Conservation (phyloP, 2,113 vertebrate species). For the Calidris pygmaea region DNA sequence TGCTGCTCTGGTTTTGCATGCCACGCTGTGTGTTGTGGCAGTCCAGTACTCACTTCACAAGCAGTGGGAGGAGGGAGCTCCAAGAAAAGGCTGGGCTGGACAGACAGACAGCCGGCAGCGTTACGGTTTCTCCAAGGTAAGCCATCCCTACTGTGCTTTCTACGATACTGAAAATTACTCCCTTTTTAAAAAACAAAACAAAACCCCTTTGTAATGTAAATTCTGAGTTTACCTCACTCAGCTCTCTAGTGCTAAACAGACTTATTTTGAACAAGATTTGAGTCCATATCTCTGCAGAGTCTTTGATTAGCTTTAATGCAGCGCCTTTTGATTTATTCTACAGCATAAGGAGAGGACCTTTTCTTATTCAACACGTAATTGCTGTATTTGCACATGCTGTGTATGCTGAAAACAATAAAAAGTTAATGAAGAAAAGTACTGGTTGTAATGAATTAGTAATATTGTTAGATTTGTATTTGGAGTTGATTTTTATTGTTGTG, state of each 20-base stretch:
- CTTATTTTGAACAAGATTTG: slow-evolving; percentile 34
- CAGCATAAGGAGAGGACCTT: slow-evolving; percentile 5
- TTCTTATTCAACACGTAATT: slow-evolving; percentile 62
- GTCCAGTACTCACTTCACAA: not conserved
- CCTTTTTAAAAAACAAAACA: not conserved
- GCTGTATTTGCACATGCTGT: slow-evolving; percentile 65
- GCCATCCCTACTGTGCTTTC: not conserved
- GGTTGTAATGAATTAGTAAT: slow-evolving; percentile 74
- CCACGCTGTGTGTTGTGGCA: not conserved
- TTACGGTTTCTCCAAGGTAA: not conserved
- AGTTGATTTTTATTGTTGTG: slow-evolving; percentile 65
- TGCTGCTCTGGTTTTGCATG: not conserved
- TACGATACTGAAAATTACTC: not conserved
- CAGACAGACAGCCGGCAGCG: not conserved
- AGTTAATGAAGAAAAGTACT: slow-evolving; percentile 74
- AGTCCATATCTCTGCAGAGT: not conserved
- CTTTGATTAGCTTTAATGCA: slow-evolving; percentile 1
- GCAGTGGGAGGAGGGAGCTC: not conserved
- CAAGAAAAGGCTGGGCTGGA: not conserved
- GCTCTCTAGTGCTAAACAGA: slow-evolving; percentile 18
- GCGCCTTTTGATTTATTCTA: slow-evolving; percentile 49
- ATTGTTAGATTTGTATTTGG: slow-evolving; percentile 66
- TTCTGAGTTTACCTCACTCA: not conserved
- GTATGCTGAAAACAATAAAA: slow-evolving; percentile 69
- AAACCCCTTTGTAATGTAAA: not conserved